Conservation (phyloP, 2,888 invertebrate species). For the Stenchaetothrips biformis region DNA sequence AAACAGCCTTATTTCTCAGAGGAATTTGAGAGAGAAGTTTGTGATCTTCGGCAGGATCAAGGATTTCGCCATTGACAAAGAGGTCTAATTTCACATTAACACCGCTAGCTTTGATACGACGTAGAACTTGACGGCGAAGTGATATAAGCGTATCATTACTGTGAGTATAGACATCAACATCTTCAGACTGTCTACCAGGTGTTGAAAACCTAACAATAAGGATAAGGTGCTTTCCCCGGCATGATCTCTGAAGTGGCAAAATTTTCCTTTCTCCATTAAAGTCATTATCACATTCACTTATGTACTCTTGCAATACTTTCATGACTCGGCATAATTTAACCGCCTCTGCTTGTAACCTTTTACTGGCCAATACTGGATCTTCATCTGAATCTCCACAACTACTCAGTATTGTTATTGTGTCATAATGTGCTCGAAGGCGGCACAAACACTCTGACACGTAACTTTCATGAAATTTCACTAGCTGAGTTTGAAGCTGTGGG, state of each 20-base stretch:
- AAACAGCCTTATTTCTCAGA: constrained; percentile 72
- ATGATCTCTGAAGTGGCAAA: constrained; percentile 83
- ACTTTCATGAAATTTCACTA: constrained; percentile 81
- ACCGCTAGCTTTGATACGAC: constrained; percentile 53
- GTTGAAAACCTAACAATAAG: constrained; percentile 83
- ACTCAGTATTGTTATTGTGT: constrained; percentile 63
- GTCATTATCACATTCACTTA: constrained; percentile 88
- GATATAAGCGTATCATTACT: constrained; percentile 89
- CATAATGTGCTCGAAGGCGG: constrained; percentile 77
- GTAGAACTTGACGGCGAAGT: constrained; percentile 70
- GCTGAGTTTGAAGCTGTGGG: constrained; percentile 71
- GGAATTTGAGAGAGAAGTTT: constrained; percentile 81
- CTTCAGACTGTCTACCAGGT: constrained; percentile 78
- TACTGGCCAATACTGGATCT: constrained; percentile 38
- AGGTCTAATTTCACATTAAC: constrained; percentile 83
- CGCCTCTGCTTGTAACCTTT: constrained; percentile 60
- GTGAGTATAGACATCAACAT: constrained; percentile 87
- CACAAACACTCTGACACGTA: constrained; percentile 90
- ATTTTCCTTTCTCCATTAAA: constrained; percentile 84
- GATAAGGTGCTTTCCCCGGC: constrained; percentile 82
- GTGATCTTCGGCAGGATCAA: constrained; percentile 82
- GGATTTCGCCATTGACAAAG: constrained; percentile 79
- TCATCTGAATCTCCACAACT: constrained; percentile 20
- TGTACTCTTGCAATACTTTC: constrained; percentile 90
- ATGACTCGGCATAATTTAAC: constrained; percentile 88